Conservation (phyloP, 2,888 invertebrate genomes). For the Chesias legatella region DNA sequence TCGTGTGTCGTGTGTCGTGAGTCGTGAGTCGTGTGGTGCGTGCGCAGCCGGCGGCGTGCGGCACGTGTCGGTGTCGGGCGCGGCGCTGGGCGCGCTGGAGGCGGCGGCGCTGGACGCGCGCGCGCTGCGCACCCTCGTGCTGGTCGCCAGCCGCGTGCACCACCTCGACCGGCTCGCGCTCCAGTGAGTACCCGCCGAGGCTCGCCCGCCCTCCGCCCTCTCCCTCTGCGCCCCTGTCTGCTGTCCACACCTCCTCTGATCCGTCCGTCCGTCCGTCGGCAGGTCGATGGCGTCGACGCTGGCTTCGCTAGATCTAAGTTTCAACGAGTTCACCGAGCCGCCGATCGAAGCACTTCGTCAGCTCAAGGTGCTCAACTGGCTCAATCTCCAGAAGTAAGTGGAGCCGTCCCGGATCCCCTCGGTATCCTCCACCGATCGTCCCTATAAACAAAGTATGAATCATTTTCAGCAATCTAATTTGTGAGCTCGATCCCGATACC, state of each 20-base stretch:
- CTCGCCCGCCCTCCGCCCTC: neutral
- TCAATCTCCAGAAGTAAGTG: constrained; percentile 87
- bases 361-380: constrained; percentile 85
- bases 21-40: neutral
- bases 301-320: constrained; percentile 88
- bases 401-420: constrained; percentile 5
- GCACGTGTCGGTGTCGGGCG: constrained; percentile 84
- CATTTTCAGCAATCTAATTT: constrained; percentile 85
- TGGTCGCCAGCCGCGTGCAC: constrained; percentile 88
- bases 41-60: constrained; percentile 67
- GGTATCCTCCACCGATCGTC: neutral
- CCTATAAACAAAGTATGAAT: neutral
- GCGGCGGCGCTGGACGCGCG: constrained; percentile 87
- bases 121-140: constrained; percentile 86
- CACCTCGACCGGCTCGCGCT: constrained; percentile 86
- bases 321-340: constrained; percentile 85
- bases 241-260: too few relatives aligned
- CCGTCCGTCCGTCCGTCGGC: constrained; percentile 28
- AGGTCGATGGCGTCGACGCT: constrained; percentile 89
- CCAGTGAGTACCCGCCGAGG: constrained; percentile 71
- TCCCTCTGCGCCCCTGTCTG: neutral
- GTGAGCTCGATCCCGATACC: constrained; percentile 38
- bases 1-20: too few relatives aligned
- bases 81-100: constrained; percentile 83
- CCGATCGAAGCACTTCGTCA: constrained; percentile 83